Conservation (phyloP, 2,797 vertebrate species). For the Graptemys geographica region DNA sequence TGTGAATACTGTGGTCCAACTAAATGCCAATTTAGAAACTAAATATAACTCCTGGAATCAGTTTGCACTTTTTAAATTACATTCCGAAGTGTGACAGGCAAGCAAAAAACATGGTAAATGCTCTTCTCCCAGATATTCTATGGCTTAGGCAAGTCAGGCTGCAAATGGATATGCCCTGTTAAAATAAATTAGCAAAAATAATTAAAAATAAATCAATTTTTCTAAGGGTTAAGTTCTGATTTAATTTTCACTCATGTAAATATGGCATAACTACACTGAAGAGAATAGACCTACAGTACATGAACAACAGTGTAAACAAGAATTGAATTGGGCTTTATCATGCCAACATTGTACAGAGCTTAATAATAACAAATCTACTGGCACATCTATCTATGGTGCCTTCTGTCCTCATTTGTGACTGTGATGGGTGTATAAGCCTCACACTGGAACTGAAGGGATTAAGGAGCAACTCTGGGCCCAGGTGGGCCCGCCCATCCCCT, state of each 20-base stretch:
- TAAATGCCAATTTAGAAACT: slow-evolving; percentile 58
- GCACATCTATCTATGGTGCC: background rate
- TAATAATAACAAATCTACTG: background rate
- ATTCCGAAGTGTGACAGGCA: slow-evolving; percentile 41
- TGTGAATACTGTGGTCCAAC: slow-evolving; percentile 36
- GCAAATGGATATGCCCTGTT: background rate
- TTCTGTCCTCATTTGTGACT: background rate
- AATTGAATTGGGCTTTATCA: background rate
- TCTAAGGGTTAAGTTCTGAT: background rate
- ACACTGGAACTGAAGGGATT: background rate
- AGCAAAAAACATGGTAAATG: slow-evolving; percentile 5
- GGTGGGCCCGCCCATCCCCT: background rate
- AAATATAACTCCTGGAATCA: slow-evolving; percentile 58
- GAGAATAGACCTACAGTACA: background rate
- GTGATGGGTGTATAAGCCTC: background rate
- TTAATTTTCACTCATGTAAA: background rate
- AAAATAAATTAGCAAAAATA: background rate
- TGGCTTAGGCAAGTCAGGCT: slow-evolving; percentile 18
- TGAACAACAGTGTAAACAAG: background rate
- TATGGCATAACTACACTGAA: background rate
- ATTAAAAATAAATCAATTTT: background rate
- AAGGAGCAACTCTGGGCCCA: background rate
- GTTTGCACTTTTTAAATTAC: slow-evolving; percentile 36
- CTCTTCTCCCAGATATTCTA: background rate
- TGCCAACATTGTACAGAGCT: background rate